Conservation (phyloP, 2,888 invertebrate species). For the Odontomyia ornata region DNA sequence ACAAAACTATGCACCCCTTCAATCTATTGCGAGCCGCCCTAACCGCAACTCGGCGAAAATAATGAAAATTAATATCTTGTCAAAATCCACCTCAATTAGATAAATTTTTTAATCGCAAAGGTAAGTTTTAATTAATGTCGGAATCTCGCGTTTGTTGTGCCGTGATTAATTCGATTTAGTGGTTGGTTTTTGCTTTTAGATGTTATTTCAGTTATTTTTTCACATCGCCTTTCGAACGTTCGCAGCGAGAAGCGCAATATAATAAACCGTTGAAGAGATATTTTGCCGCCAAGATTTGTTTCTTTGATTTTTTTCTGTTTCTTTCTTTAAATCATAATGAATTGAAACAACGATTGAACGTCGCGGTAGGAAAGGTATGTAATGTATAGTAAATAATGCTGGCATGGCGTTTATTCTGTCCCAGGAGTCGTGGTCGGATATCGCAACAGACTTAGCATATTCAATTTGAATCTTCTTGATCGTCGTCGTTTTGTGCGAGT, state of each 20-base stretch:
- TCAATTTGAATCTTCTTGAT: background rate
- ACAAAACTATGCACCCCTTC: too few relatives aligned
- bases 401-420: constrained; percentile 29
- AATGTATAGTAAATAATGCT: constrained; percentile 20
- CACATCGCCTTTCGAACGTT: background rate
- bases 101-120: constrained; percentile 47
- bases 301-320: background rate
- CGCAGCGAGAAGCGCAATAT: constrained; percentile 2
- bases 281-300: constrained; percentile 13
- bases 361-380: constrained; percentile 31
- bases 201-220: constrained; percentile 23
- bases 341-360: constrained; percentile 35
- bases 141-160: constrained; percentile 46
- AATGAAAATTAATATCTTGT: constrained; percentile 50
- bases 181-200: constrained; percentile 13
- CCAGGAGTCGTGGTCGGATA: background rate
- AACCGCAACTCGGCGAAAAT: constrained; percentile 34
- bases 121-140: constrained; percentile 50
- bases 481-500: background rate
- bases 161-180: constrained; percentile 48
- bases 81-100: constrained; percentile 50
- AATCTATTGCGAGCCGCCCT: background rate
- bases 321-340: background rate
- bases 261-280: background rate
- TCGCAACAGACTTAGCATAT: too few relatives aligned